Base-by-base conservation (phyloP, 2,113 vertebrate species). In the Anser brachyrhynchus region DNA sequence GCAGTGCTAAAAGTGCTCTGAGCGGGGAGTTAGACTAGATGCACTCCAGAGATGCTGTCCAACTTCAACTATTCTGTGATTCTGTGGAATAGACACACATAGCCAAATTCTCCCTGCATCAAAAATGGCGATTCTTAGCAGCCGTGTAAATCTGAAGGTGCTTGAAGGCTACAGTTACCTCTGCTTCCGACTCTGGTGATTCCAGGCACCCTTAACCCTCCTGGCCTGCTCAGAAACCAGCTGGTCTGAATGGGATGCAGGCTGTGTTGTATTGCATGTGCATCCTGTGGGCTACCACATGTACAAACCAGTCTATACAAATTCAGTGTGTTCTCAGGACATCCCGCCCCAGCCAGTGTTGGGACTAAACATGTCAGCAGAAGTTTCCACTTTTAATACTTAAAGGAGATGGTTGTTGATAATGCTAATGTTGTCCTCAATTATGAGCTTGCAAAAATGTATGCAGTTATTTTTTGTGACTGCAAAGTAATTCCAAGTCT, bases 281-380 rank as follows among this genome's bases (percentile, higher is more conserved):
- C 33, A 18, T n/a, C 44, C 44, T 3, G 0, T 22, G 76, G 59
- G 19, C 66, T 87, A 17, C 37, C 66, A 41, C 19, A 6, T 0
- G 0, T 4, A 4, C 2, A 10, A 83, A n/a, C 72, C 23, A 16
- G 55, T 79, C 21, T 9, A 0, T 3, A 33, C 35, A 22, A 9
- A 9, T 11, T 23, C 57, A 74, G 23, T 0, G 0, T 41, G 39
- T 54, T 94, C 59, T 64, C 31, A 62, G 82, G 79, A n/a, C 39
- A 65, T 51, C 26, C 54, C 43, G 35, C 90, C 85, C 39, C 64
- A 19, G 11, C 28, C 44, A 39, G 29, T 7, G 58, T 4, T 1
- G 2, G 46, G 15, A 70, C 54, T 62, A 66, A 90, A 64, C 64
- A 44, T 0, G 0, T 64, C 44, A 58, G 54, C 82, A 88, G 39